Evolutionary conservation across 2,113 vertebrate species (phyloP).

Genomic region (Calidris pugnax): DNA sequence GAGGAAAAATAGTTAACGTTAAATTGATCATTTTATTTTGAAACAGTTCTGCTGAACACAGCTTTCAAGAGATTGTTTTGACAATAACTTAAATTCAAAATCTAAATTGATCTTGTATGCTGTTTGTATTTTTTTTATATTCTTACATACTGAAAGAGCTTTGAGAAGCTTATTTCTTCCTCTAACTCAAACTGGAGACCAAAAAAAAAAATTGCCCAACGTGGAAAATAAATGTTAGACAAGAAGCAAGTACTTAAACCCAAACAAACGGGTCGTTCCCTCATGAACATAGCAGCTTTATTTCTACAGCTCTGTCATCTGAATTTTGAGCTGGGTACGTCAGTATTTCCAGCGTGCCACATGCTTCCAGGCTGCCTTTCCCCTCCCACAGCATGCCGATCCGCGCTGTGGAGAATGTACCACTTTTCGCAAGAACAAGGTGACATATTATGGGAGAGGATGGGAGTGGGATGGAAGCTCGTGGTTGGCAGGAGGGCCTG

Average conservation of each 20-base stretch:
- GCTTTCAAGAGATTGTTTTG: not conserved
- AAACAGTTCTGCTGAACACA: not conserved
- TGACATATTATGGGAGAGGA: slow-evolving; percentile 14
- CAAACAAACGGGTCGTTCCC: not conserved
- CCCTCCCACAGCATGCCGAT: not conserved
- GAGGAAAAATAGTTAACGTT: not conserved
- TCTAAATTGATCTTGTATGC: not conserved
- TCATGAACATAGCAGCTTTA: not conserved
- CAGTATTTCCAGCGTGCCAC: not conserved
- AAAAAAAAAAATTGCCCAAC: not conserved
- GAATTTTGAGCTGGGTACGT: not conserved
- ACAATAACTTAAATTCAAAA: not conserved
- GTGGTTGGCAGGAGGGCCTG: slow-evolving; percentile 1
- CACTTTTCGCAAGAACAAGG: slow-evolving; percentile 36
- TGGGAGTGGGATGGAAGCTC: slow-evolving; percentile 31
- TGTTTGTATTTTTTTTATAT: not conserved
- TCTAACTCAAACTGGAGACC: not conserved
- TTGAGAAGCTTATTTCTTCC: not conserved
- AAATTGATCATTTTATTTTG: not conserved
- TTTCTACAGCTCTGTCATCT: not conserved
- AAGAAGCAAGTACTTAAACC: not conserved
- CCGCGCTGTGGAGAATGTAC: not conserved
- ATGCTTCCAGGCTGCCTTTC: not conserved
- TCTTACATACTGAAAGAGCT: not conserved
- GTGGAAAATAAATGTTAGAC: not conserved